phyloP scores from a whole-genome alignment of 2,888 invertebrate genomes.

The Seira musarum region DNA sequence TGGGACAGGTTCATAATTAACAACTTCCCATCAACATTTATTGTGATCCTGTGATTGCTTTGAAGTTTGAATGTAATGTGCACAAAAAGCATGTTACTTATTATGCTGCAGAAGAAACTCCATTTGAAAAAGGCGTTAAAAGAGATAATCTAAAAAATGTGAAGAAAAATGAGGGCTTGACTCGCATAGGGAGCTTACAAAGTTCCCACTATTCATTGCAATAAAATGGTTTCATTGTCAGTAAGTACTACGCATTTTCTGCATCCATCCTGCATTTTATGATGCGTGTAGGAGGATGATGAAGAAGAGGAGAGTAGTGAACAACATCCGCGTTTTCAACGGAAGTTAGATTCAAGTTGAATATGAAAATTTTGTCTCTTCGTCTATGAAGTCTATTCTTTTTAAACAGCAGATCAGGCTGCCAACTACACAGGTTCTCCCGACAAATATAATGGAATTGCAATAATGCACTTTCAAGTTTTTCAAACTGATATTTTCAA shows the following conservation, averaged over 20 bases:
- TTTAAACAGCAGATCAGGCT: too few species aligned
- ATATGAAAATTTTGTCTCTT: not conserved
- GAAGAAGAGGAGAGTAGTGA: conserved; percentile 15
- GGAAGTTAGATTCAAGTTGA: conserved; percentile 43
- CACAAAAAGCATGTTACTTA: not conserved
- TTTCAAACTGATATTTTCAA: too few species aligned
- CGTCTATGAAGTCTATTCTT: not conserved
- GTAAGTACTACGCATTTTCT: conserved; percentile 9
- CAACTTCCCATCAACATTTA: conserved; percentile 50
- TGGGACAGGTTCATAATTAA: conserved; percentile 50
- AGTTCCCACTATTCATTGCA: conserved; percentile 1
- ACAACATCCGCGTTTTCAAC: conserved; percentile 40
- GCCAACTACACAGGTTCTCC: too few species aligned
- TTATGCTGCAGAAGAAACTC: too few species aligned
- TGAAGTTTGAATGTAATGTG: not conserved
- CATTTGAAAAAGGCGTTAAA: too few species aligned
- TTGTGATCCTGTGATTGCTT: conserved; percentile 24
- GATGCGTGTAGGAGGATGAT: not conserved
- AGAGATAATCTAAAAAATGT: not conserved
- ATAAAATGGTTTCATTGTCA: not conserved
- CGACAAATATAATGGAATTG: not conserved
- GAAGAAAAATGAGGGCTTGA: not conserved
- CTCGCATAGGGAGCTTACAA: not conserved
- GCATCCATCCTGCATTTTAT: conserved; percentile 3
- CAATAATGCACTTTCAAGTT: conserved; percentile 7